A percentile compares a stretch with the other conserved stretches of the same genome.
Conservation (phyloP, 1,140 invertebrate species). For the Pemphigus obesinymphae region DNA sequence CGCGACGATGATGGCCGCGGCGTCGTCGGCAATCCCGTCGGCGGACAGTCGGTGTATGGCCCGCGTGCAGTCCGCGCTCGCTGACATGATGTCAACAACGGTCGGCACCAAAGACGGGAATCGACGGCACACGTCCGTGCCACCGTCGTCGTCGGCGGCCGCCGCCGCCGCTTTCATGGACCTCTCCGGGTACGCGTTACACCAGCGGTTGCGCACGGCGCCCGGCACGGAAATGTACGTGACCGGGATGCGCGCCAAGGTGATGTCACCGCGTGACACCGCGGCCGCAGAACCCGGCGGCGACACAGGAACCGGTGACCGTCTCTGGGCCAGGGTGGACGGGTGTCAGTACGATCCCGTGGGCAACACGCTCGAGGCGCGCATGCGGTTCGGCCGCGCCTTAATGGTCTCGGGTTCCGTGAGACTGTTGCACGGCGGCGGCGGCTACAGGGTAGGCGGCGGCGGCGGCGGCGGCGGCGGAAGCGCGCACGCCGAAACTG, state of each 20-base stretch:
- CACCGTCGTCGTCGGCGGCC: no score
- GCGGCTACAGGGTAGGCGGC: constrained; percentile 46
- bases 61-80: constrained; percentile 6
- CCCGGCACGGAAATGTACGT: constrained; percentile 62
- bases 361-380: constrained; percentile 67
- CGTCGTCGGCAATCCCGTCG: neutral
- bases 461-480: constrained; percentile 43
- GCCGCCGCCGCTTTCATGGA: constrained; percentile 52
- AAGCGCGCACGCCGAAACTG: constrained; percentile 52
- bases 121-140: neutral
- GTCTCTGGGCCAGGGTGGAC: constrained; percentile 57
- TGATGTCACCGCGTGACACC: constrained; percentile 57
- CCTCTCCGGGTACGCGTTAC: constrained; percentile 60
- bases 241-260: constrained; percentile 60
- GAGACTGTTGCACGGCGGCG: constrained; percentile 46
- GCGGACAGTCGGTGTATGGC: constrained; percentile 6
- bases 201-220: constrained; percentile 57
- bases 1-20: neutral
- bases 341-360: constrained; percentile 66
- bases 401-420: constrained; percentile 64
- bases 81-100: neutral
- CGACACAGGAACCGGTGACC: constrained; percentile 56
- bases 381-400: constrained; percentile 66
- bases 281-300: constrained; percentile 54
- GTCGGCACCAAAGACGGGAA: neutral